Conservation (phyloP, 2,888 invertebrate genomes). For the Rhingia campestris region DNA sequence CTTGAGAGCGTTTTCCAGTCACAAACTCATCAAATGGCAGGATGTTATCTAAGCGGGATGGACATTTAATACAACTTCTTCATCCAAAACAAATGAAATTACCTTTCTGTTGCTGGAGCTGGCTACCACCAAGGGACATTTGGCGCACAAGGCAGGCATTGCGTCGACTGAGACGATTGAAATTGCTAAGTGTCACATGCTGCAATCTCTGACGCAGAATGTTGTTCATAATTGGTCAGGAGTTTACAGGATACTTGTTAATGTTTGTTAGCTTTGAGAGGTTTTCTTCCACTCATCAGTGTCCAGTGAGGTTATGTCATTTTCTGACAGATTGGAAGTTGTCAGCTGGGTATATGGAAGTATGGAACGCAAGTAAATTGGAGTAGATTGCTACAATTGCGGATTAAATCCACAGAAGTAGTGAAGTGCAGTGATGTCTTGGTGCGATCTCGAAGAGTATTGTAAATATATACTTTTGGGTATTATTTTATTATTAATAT, state of each 20-base stretch:
- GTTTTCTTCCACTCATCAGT: slow-evolving; percentile 33
- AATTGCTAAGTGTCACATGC: slow-evolving; percentile 38
- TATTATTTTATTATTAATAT: no score
- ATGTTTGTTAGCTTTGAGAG: slow-evolving; percentile 1
- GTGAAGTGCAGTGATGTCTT: not conserved
- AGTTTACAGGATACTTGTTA: slow-evolving; percentile 30
- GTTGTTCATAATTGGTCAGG: slow-evolving; percentile 56
- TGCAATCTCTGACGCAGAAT: slow-evolving; percentile 61
- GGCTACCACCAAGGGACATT: slow-evolving; percentile 38
- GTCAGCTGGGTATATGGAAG: slow-evolving; percentile 12
- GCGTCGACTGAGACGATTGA: slow-evolving; percentile 15
- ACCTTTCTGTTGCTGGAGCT: slow-evolving; percentile 56
- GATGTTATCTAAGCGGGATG: slow-evolving; percentile 37
- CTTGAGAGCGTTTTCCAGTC: slow-evolving; percentile 85
- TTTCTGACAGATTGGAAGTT: slow-evolving; percentile 27
- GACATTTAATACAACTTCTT: not conserved
- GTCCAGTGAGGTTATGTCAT: slow-evolving; percentile 62
- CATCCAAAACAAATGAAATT: slow-evolving; percentile 38
- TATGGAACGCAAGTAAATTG: not conserved
- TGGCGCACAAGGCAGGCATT: slow-evolving; percentile 7
- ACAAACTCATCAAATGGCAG: slow-evolving; percentile 85
- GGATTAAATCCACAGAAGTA: not conserved
- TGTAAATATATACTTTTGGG: no score
- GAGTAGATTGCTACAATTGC: slow-evolving; percentile 22
- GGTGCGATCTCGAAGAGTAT: not conserved